Base-by-base conservation (phyloP, 2,113 vertebrate genomes). In the Sialia sialis region DNA sequence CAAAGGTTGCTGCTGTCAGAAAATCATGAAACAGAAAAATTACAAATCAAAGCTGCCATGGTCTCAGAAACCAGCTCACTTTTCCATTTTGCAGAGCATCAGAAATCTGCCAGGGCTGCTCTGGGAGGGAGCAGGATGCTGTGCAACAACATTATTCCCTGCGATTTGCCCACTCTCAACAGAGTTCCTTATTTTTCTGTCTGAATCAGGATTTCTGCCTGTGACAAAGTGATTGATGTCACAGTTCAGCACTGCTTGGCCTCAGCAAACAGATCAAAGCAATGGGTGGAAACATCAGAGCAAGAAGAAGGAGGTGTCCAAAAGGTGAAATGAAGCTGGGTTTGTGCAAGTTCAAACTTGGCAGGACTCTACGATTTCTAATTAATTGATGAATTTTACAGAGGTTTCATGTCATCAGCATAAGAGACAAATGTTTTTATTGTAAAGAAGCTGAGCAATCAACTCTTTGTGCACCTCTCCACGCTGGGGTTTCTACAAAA, bases 81-180 rank as follows among this genome's bases (percentile, higher is more conserved):
- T 17, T 18, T 59, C 13, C 7, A 0, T 56, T 59, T 23, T 34
- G 10, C 70, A 54, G 41, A 64, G n/a, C 34, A 23, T 7, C 20
- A 10, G 55, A 25, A 6, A 34, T 36, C 48, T 39, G 49, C 5
- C 38, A 30, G 54, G 9, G 16, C 4, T 14, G 46, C 38, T 26
- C 32, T 54, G 66, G 56, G 19, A 43, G 29, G 67, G 36, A 68
- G 25, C 21, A 29, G 36, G 41, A 10, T 16, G 20, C 52, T 85
- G 11, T 10, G 62, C 22, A 63, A 25, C 54, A 48, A 0, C 11
- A 4, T 9, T 2, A 1, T 26, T 55, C 34, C 34, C 44, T 23
- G 77, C 54, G 43, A 12, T 55, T 84, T 73, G 25, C 62, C 51
- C 46, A 3, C 59, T 43, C 18, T 39, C 30, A 8, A 1, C 29